Evolutionary conservation across 2,113 vertebrate species (phyloP).

Genomic region (Anolis carolinensis): DNA sequence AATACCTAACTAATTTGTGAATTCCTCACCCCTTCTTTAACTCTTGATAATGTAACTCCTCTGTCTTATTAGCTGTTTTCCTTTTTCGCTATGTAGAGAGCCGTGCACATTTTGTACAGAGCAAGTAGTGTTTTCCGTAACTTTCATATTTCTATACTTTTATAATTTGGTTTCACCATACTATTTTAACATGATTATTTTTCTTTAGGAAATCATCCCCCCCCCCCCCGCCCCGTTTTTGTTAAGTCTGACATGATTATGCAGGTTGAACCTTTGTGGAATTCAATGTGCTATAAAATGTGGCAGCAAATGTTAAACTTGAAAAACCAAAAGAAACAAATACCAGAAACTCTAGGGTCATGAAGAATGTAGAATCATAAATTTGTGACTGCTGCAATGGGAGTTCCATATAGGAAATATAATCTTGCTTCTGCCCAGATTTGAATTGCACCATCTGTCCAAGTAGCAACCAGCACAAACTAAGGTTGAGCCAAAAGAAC

Average conservation of each 20-base stretch:
- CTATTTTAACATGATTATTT: background rate
- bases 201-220: background rate
- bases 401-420: conserved; percentile 1
- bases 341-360: background rate
- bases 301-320: background rate
- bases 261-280: background rate
- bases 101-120: background rate
- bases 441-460: background rate
- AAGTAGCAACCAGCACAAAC: background rate
- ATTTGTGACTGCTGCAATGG: background rate
- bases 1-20: background rate
- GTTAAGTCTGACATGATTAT: background rate
- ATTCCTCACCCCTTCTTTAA: background rate
- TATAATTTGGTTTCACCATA: too few species aligned
- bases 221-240: background rate
- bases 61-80: background rate
- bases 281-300: background rate
- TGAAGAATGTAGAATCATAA: conserved; percentile 2
- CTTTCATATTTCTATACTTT: background rate
- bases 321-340: background rate
- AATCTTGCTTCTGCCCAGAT: background rate
- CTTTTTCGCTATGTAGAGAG: background rate
- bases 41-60: background rate
- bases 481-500: background rate
- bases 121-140: background rate